These are phyloP conservation scores for Burhinus bistriatus DNA, from an alignment of 2,113 vertebrate genomes.

Conservation along the genomic window DNA sequence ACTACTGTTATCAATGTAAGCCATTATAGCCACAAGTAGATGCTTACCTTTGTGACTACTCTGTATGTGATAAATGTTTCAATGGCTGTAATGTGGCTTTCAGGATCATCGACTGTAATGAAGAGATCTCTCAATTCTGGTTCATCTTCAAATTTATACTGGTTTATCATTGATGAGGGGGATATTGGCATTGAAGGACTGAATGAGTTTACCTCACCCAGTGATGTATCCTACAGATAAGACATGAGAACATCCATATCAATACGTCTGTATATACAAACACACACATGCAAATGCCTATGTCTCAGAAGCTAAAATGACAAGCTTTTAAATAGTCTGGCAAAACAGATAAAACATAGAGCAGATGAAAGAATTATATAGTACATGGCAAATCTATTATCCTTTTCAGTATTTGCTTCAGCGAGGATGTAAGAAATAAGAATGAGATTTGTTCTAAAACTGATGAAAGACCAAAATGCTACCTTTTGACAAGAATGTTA, in stretches of 20 bases:
- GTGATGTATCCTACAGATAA: slow-evolving; percentile 78
- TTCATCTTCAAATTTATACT: slow-evolving; percentile 90
- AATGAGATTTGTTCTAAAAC: neutral
- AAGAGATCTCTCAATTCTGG: slow-evolving; percentile 86
- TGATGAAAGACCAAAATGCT: neutral
- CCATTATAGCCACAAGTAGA: neutral
- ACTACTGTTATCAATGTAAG: neutral
- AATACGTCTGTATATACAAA: neutral
- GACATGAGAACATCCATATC: neutral
- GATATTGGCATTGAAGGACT: slow-evolving; percentile 82
- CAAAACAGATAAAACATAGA: neutral
- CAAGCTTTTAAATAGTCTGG: neutral
- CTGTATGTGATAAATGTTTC: slow-evolving; percentile 96
- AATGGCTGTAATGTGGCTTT: slow-evolving; percentile 93
- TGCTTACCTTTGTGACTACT: slow-evolving; percentile 87
- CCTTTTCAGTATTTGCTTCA: neutral
- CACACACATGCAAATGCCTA: neutral
- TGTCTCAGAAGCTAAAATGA: neutral
- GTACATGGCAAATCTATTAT: neutral
- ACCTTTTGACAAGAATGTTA: neutral
- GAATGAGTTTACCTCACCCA: slow-evolving; percentile 79
- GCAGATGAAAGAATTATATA: neutral
- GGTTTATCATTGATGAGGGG: slow-evolving; percentile 91
- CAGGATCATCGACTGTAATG: slow-evolving; percentile 90
- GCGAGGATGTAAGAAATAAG: neutral